Conservation (phyloP, 1,140 invertebrate species). For the Diorhabda elongata region DNA sequence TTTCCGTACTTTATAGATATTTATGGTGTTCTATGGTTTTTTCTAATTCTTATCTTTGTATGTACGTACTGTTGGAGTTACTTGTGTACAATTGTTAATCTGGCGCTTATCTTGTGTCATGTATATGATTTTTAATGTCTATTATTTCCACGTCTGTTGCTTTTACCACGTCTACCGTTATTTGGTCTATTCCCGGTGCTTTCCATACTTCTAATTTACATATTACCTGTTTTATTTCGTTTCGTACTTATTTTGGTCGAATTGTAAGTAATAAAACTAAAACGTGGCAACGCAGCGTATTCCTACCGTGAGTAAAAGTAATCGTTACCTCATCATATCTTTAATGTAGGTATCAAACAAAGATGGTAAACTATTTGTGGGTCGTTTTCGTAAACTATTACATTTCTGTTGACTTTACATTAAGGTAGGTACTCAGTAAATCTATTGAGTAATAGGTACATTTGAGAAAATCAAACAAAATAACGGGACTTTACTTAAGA, state of each 20-base stretch:
- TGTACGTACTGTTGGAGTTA: too few relatives aligned
- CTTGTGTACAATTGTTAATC: too few relatives aligned
- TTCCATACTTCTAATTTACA: too few relatives aligned
- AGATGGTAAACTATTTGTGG: slow-evolving; percentile 8
- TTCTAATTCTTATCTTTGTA: too few relatives aligned
- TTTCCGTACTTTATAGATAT: too few relatives aligned
- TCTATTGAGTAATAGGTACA: not conserved
- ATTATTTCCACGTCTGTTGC: too few relatives aligned
- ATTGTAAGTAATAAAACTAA: not conserved
- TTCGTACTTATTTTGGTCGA: not conserved
- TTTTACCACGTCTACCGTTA: too few relatives aligned
- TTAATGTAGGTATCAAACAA: not conserved
- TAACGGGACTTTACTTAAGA: not conserved
- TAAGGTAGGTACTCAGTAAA: not conserved
- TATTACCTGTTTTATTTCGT: not conserved
- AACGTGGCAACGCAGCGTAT: slow-evolving; percentile 8
- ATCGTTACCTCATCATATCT: slow-evolving; percentile 10
- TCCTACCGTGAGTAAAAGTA: slow-evolving; percentile 12
- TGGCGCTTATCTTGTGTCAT: too few relatives aligned
- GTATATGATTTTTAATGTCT: too few relatives aligned
- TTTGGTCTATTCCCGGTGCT: too few relatives aligned
- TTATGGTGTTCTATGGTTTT: too few relatives aligned
- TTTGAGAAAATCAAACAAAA: slow-evolving; percentile 16
- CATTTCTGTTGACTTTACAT: slow-evolving; percentile 11
- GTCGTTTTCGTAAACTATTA: slow-evolving; percentile 8